Base-by-base conservation (phyloP, 1,140 invertebrate genomes). In the Hypsibius dujardini region DNA sequence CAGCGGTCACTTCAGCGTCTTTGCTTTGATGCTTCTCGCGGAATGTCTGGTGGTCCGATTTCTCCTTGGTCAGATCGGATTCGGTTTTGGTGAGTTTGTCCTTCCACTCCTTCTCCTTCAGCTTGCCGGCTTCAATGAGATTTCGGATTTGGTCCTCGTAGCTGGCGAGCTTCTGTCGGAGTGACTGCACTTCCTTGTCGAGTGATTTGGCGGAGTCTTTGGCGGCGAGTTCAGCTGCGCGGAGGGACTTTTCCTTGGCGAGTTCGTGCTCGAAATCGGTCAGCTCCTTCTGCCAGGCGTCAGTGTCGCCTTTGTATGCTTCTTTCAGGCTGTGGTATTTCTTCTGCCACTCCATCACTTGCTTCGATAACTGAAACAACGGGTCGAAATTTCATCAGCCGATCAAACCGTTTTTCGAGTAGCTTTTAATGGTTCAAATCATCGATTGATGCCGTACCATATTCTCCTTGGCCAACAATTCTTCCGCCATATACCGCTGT, bases 41-140 rank as follows among this genome's bases (percentile, higher is more conserved):
- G n/a, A 70, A 70, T 47, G 74, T 73, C 15, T 71, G 72, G n/a
- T 73, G 62, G 59, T 74, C 73, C 28, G 72, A 70, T 56, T 71
- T 75, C 46, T 72, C 70, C 75, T 84, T 82, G 74, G 84, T 82
- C 2, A 87, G 75, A 76, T 87, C 84, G 46, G 80, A 85, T 78
- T 88, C 86, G 70, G 88, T 75, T 70, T 82, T 79, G 42, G 79
- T 79, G 46, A 87, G 79, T 77, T 86, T 87, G 59, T 84, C 84
- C 75, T 83, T 79, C 72, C 82, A 80, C 73, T 82, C 84, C 47
- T 81, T 72, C 70, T 78, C 78, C 71, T 79, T 77, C 3, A 77
- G 79, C 78, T 80, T 67, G 12, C 62, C 62, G 62, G 62, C 62
- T 42, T 67, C 62, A 42, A 67, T 67, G 45, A 67, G 62, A 42